Evolutionary conservation across 2,888 invertebrate genomes (phyloP), one percentile per base, ranked within the genome.

Genomic region (Acleris cristana): DNA sequence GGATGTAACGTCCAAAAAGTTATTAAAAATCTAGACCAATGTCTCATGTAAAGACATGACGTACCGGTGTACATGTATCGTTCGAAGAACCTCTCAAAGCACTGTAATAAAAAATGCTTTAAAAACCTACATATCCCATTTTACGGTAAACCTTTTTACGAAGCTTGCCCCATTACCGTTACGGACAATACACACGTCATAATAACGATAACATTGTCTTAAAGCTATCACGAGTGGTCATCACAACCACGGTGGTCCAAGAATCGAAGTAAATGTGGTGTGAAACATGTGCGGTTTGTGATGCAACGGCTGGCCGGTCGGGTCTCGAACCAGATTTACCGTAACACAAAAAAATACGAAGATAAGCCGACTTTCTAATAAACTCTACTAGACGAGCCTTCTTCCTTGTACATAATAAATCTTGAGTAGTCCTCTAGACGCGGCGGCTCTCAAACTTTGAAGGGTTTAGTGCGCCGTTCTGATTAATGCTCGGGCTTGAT

Each of bases 361-460:
- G 90, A 90, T 90, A 91, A 89, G 86, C 88, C 89, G 86, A 87
- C 91, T 90, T 90, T 92, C 90, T 91, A 92, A 90, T 90, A 90
- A 85, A 89, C 85, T 83, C 85, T 80, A 80, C 84, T 81, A 84
- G 83, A 86, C 81, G 82, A 82, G 77, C 85, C 86, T 84, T 84
- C 85, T 87, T 88, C 86, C 89, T 85, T 88, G 86, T 90, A 88
- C 83, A 87, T 89, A 91, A 92, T 92, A 92, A 92, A 92, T 92
- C 91, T 92, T 89, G 83, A 89, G 83, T 81, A 87, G 87, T 85
- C 86, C 86, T 84, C 85, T 76, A 79, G 76, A 76, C 64, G 71
- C 83, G 82, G 76, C 72, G 85, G 74, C 78, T 74, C 85, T 80
- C 88, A 90, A 91, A 80, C 79, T 82, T 61, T 66, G 66, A 66